These are phyloP conservation scores for Clarias gariepinus DNA, from an alignment of 2,113 vertebrate species.

Conservation along the genomic window DNA sequence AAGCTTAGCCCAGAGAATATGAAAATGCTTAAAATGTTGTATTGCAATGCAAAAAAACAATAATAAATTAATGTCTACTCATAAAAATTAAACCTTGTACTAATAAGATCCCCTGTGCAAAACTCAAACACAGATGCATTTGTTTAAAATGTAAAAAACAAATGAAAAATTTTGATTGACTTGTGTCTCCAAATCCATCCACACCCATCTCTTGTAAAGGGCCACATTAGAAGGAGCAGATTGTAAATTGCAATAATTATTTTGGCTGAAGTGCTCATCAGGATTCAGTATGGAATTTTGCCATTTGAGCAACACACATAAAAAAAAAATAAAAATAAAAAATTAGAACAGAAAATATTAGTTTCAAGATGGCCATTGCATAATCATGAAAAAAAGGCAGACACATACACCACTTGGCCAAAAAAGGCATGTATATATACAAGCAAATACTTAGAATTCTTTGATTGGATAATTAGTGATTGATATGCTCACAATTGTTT, in stretches of 20 bases:
- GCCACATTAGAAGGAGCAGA: not conserved
- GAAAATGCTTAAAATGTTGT: not conserved
- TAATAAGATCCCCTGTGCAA: not conserved
- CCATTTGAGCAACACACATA: not conserved
- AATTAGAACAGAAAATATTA: not conserved
- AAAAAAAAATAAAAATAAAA: no score
- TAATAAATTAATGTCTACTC: not conserved
- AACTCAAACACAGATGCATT: not conserved
- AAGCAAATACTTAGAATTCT: no score
- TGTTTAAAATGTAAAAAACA: not conserved
- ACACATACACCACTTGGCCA: no score
- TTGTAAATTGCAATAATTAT: not conserved
- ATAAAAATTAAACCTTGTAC: not conserved
- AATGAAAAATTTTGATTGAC: not conserved
- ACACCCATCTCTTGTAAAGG: not conserved
- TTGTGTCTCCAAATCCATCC: not conserved
- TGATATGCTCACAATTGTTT: no score
- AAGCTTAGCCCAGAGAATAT: not conserved
- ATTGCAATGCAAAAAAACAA: not conserved
- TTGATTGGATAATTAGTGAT: no score
- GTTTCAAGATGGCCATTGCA: not conserved
- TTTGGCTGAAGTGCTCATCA: not conserved
- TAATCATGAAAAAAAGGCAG: not conserved
- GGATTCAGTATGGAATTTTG: constrained; percentile 2
- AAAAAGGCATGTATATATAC: no score